Base-by-base conservation (phyloP, 2,888 invertebrate species). In the Lamellibrachia satsuma region DNA sequence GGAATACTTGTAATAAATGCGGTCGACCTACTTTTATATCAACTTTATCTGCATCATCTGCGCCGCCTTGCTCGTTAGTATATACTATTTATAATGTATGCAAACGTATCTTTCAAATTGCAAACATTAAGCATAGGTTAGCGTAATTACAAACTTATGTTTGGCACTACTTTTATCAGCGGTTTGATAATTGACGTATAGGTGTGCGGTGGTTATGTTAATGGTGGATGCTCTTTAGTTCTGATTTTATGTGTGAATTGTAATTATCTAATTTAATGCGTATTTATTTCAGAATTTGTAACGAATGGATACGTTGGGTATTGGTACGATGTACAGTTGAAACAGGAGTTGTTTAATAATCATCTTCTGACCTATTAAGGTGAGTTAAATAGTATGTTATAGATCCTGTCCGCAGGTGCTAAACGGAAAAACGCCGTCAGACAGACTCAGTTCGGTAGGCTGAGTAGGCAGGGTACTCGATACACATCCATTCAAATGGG, bases 211-310 rank as follows among this genome's bases (percentile, higher is more conserved):
- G 75, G 75, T 75, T 75, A 75, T 75, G 75, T 75, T 75, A 75
- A 75, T 75, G 75, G 75, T 15, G 75, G 75, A 75, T 75, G 22
- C 75, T 75, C 75, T 75, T 75, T 75, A 75, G 75, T 75, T 75
- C 75, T 75, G 75, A 75, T 75, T 75, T 75, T 75, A 75, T 22
- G 22, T 75, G 75, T 75, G 75, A 75, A 75, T 75, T 75, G 75
- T 75, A 75, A 75, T 75, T 75, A 75, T 75, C 75, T 75, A 75
- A 75, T 75, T 75, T 75, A 75, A 75, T 75, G 22, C 75, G 75
- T 75, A n/a, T 75, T 75, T 75, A 75, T 75, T 75, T n/a, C 22
- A 15, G 75, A 75, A 75, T 75, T 75, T 11, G 75, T 75, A 75
- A 22, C 75, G 75, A 75, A 75, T 75, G 75, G 75, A 75, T 75